Base-by-base conservation (phyloP, 2,113 vertebrate genomes). In the Lipophrys pholis region DNA sequence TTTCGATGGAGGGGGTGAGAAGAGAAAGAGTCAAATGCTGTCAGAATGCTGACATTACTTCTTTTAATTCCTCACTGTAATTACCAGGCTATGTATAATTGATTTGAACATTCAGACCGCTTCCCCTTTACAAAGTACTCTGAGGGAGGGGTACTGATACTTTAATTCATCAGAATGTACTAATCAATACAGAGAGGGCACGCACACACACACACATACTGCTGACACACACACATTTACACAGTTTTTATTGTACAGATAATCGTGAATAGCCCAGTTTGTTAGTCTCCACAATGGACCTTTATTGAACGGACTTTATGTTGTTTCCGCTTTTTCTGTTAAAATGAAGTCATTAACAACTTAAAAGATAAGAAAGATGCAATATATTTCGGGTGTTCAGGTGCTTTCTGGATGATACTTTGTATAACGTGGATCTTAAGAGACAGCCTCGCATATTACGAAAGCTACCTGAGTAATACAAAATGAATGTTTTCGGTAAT, bases 61-160 rank as follows among this genome's bases (percentile, higher is more conserved):
- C 84, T 93, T 90, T 93, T 93, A 93, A 94, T 93, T 93, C 90
- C 74, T 83, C 53, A 55, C 81, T 88, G 90, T 93, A 92, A 93
- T 93, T 94, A 93, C 90, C 87, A 89, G 87, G 81, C 81, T 77
- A 92, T 94, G 83, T 90, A 94, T 94, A 89, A 94, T 94, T 91
- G 81, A 94, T 94, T 82, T 86, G 77, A 76, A 74, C 51, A 30
- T 76, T 89, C 62, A 9, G 68, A 80, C 87, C 82, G 58, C 87
- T 89, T 89, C 78, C 81, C 87, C 75, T 93, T 93, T 92, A 93
- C 91, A 91, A 90, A 92, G 86, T 78, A 85, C 82, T 83, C 68
- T 57, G 46, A 78, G 75, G 86, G 83, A 84, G 84, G 80, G 73
- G 51, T 70, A 21, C 69, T 55, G 56, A 73, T 82, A 83, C 83